Percentiles rank a stretch among this genome's conserved stretches.
phyloP scores from a whole-genome alignment of 1,140 invertebrate genomes.

The Holcopasites calliopsidis region DNA sequence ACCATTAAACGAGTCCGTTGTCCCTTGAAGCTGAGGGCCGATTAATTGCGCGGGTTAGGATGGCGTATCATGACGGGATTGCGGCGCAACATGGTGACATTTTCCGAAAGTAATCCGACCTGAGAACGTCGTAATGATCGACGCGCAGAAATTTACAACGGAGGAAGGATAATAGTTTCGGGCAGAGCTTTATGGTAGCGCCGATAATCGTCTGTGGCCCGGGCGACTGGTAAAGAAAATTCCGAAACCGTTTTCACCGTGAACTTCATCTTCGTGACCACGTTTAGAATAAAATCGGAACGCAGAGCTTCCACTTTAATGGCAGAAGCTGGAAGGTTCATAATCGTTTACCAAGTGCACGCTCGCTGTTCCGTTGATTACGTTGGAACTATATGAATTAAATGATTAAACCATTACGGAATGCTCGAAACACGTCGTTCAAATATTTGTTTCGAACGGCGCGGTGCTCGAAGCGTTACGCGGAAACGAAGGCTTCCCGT shows the following conservation, averaged over 20 bases:
- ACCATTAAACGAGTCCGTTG: slow-evolving; percentile 12
- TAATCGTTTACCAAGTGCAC: too few species aligned
- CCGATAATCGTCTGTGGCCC: neutral
- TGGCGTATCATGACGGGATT: neutral
- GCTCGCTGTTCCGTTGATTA: slow-evolving; percentile 3
- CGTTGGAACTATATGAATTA: slow-evolving; percentile 38
- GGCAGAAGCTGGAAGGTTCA: neutral
- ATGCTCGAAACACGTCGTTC: slow-evolving; percentile 14
- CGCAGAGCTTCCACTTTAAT: neutral
- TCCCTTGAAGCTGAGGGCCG: neutral
- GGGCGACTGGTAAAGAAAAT: too few species aligned
- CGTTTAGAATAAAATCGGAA: too few species aligned
- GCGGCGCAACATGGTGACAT: neutral
- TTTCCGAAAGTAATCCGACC: slow-evolving; percentile 18
- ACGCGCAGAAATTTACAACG: neutral
- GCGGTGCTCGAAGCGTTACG: neutral
- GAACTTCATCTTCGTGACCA: too few species aligned
- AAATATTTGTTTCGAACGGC: slow-evolving; percentile 20
- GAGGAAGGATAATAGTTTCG: neutral
- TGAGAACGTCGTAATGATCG: slow-evolving; percentile 2
- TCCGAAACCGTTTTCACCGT: neutral
- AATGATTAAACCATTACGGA: slow-evolving; percentile 22
- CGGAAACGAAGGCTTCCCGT: neutral
- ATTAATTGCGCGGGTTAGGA: neutral
- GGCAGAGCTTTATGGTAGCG: neutral